A percentile compares a stretch with the other conserved stretches of the same genome.
Conservation (phyloP, 2,888 invertebrate genomes). For the Nasonovia ribisnigri region DNA sequence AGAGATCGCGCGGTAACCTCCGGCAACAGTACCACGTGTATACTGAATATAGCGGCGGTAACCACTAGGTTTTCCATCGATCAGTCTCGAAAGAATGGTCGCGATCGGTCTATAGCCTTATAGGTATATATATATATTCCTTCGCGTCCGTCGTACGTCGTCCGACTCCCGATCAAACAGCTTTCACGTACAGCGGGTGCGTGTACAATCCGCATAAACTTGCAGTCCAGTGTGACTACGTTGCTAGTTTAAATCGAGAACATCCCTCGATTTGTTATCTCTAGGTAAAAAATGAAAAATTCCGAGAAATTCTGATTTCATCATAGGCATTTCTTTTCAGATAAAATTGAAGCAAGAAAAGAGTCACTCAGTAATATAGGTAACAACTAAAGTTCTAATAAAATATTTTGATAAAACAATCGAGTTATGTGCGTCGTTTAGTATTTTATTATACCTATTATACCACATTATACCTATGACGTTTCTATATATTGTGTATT, state of each 20-base stretch:
- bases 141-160: not conserved
- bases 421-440: not conserved
- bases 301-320: not conserved
- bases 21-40: not conserved
- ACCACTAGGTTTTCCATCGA: not conserved
- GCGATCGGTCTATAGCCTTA: not conserved
- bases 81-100: not conserved
- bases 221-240: not conserved
- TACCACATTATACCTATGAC: too few species aligned
- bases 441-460: too few species aligned
- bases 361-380: not conserved
- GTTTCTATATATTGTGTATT: too few species aligned
- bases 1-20: not conserved
- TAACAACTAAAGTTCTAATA: not conserved
- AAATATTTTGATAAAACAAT: not conserved
- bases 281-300: not conserved
- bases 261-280: too few species aligned
- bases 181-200: not conserved
- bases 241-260: not conserved
- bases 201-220: not conserved
- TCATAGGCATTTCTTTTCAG: not conserved
- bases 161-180: not conserved
- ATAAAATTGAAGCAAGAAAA: not conserved
- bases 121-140: not conserved
- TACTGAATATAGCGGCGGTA: not conserved